A percentile compares a stretch with the other conserved stretches of the same genome.
Conservation (phyloP, 2,797 vertebrate species). For the Gymnocypris eckloni region DNA sequence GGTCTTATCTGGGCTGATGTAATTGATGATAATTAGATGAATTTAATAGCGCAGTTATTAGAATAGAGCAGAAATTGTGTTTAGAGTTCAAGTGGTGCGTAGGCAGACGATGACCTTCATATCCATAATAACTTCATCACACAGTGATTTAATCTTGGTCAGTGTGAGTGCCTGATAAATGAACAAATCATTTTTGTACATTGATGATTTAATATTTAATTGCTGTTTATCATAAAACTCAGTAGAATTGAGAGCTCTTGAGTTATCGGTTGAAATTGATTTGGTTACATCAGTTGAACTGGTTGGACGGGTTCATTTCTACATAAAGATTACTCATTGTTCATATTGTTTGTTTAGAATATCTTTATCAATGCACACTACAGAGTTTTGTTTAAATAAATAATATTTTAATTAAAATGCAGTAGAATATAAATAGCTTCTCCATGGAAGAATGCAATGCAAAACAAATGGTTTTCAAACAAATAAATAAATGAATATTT, state of each 20-base stretch:
- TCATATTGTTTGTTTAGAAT: not conserved
- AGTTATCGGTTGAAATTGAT: not conserved
- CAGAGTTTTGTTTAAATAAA: not conserved
- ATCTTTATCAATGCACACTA: too few species aligned
- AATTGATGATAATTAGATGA: constrained; percentile 58
- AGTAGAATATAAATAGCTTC: not conserved
- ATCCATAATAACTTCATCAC: constrained; percentile 21
- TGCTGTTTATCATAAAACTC: not conserved
- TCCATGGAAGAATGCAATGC: not conserved
- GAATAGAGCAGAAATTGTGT: constrained; percentile 49
- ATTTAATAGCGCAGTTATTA: constrained; percentile 56
- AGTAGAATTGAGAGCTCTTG: not conserved
- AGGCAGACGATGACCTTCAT: constrained; percentile 16
- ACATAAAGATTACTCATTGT: not conserved
- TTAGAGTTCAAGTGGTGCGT: constrained; percentile 29
- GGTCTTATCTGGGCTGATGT: constrained; percentile 58
- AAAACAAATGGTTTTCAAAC: not conserved
- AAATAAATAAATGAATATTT: not conserved
- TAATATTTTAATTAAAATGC: not conserved
- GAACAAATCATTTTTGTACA: not conserved
- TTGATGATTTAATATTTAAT: not conserved
- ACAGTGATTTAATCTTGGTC: constrained; percentile 28
- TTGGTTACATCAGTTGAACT: not conserved
- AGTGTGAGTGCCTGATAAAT: constrained; percentile 7
- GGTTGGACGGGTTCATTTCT: not conserved